Percentiles rank a stretch among this genome's conserved stretches.
Conservation (phyloP, 2,888 invertebrate species). For the Nemotelus pantherinus region DNA sequence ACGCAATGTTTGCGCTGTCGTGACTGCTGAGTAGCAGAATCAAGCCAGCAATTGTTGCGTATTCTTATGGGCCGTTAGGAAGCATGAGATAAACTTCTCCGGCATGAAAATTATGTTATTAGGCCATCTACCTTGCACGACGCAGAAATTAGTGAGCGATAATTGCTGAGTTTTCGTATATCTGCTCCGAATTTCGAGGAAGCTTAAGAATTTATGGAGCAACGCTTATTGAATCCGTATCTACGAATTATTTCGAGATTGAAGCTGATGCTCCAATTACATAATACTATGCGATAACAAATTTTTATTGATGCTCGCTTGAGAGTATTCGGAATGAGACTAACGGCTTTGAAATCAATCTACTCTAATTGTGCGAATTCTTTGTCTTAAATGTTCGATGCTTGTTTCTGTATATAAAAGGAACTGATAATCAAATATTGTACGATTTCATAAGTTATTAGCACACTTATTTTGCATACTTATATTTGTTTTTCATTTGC, state of each 20-base stretch:
- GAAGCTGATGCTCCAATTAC: no score
- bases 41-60: neutral
- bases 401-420: no score
- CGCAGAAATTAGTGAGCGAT: constrained; percentile 40
- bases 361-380: no score
- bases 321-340: no score
- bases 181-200: constrained; percentile 29
- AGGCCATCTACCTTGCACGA: constrained; percentile 27
- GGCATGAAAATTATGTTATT: constrained; percentile 41
- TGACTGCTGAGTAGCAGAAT: neutral
- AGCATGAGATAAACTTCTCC: constrained; percentile 35
- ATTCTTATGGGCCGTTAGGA: constrained; percentile 33
- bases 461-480: no score
- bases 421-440: no score
- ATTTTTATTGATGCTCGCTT: no score
- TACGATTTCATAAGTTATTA: no score
- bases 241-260: neutral
- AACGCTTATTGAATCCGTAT: constrained; percentile 32
- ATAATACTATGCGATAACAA: no score
- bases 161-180: constrained; percentile 25
- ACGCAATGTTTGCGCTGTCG: neutral
- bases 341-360: no score
- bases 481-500: no score
- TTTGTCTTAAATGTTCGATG: no score
- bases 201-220: constrained; percentile 15